A percentile compares a stretch with the other conserved stretches of the same genome.
These are phyloP conservation scores for Porites lobata DNA, from an alignment of 92 coral and sea anemone species.

Conservation along the genomic window DNA sequence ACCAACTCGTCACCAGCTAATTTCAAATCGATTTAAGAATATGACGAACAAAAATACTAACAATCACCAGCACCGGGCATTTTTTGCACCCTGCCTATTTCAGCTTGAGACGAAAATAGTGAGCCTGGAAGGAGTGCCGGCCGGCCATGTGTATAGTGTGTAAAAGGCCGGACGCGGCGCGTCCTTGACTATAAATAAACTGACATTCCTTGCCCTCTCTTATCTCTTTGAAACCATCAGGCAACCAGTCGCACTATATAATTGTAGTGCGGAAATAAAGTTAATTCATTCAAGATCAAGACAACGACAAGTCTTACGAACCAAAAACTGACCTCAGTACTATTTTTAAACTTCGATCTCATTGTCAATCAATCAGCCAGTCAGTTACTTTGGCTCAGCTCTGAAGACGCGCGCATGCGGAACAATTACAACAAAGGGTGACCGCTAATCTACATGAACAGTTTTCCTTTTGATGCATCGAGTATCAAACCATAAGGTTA, in stretches of 20 bases:
- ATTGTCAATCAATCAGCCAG: not conserved
- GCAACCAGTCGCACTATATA: not conserved
- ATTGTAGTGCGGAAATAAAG: no score
- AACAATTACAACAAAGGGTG: not conserved
- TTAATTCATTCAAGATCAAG: no score
- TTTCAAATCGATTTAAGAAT: no score
- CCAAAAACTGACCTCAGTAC: no score
- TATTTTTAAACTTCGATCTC: no score
- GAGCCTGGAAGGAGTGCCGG: not conserved
- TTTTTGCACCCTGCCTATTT: no score
- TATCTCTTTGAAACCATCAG: not conserved
- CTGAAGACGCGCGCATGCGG: no score
- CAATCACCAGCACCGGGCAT: no score
- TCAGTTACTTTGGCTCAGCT: not conserved
- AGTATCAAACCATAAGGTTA: not conserved
- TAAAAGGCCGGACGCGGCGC: constrained; percentile 6
- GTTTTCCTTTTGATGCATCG: not conserved
- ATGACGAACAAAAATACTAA: no score
- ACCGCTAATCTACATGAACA: not conserved
- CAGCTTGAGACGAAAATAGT: no score
- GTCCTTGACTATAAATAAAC: not conserved
- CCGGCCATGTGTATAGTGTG: not conserved
- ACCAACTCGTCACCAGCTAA: no score
- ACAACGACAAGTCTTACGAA: no score
- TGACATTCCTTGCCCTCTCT: not conserved